Conservation (phyloP, 2,797 vertebrate species). For the Urocyon cinereoargenteus region DNA sequence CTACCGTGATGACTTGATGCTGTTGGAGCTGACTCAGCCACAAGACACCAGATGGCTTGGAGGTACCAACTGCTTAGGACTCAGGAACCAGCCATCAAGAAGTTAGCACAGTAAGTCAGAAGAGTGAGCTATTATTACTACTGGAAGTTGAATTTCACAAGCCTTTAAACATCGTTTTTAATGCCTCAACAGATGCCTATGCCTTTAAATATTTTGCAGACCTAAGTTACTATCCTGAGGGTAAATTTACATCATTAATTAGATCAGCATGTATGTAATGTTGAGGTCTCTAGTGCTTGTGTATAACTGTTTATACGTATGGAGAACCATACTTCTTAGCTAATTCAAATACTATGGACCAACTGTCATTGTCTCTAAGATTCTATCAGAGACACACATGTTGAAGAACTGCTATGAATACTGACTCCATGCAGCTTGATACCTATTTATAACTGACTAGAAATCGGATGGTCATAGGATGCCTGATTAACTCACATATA, state of each 20-base stretch:
- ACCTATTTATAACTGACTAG: not conserved
- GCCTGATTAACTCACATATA: not conserved
- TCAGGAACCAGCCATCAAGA: not conserved
- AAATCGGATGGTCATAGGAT: not conserved
- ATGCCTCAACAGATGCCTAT: not conserved
- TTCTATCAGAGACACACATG: not conserved
- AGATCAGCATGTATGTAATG: not conserved
- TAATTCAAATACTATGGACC: not conserved
- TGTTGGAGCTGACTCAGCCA: not conserved
- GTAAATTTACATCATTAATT: slow-evolving; percentile 45
- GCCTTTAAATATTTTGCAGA: slow-evolving; percentile 46
- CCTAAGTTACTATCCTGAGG: slow-evolving; percentile 15
- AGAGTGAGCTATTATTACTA: slow-evolving; percentile 27
- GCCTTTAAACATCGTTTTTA: not conserved
- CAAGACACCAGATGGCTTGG: not conserved
- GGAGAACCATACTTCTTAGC: not conserved
- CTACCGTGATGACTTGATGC: not conserved
- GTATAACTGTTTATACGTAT: slow-evolving; percentile 9
- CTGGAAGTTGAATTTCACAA: slow-evolving; percentile 8
- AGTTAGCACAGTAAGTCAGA: not conserved
- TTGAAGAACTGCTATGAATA: not conserved
- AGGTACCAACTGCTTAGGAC: slow-evolving; percentile 5
- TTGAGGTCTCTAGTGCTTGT: not conserved
- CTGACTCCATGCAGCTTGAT: not conserved
- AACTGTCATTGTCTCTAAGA: not conserved